Evolutionary conservation across 2,888 invertebrate genomes (phyloP).

Genomic region (Thera obeliscata): DNA sequence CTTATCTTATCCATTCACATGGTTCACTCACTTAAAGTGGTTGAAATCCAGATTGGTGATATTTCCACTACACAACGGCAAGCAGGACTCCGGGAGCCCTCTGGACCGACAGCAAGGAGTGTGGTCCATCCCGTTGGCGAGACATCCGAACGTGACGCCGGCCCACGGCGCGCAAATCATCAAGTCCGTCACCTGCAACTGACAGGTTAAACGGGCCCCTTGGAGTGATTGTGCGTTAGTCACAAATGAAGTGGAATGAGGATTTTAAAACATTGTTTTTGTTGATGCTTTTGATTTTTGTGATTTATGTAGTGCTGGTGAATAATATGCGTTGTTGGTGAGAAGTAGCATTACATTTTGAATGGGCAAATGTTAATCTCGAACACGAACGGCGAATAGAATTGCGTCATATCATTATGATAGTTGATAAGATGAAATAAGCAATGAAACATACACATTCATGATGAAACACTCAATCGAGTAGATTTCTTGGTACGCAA

Average conservation of each 20-base stretch:
- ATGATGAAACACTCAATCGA: not conserved
- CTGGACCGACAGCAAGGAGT: conserved; percentile 90
- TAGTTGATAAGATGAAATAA: not conserved
- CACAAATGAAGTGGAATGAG: conserved; percentile 59
- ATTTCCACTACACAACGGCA: conserved; percentile 91
- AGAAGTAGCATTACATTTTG: not conserved
- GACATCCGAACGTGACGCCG: conserved; percentile 90
- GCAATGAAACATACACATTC: not conserved
- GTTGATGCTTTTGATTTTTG: not conserved
- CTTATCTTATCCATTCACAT: no score
- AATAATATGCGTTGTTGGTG: not conserved
- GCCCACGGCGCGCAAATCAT: conserved; percentile 97
- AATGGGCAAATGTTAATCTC: not conserved
- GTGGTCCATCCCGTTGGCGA: conserved; percentile 92
- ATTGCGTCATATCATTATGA: not conserved
- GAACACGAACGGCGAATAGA: not conserved
- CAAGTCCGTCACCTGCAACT: conserved; percentile 90
- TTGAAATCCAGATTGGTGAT: conserved; percentile 91
- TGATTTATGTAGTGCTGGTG: not conserved
- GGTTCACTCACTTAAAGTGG: conserved; percentile 89
- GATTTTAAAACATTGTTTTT: conserved; percentile 27
- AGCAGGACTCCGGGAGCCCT: conserved; percentile 90
- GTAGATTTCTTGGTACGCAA: not conserved
- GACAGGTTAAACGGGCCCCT: conserved; percentile 61
- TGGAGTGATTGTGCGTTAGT: conserved; percentile 73